These are phyloP conservation scores for Campoletis raptor DNA, from an alignment of 2,888 invertebrate species.

Conservation along the genomic window DNA sequence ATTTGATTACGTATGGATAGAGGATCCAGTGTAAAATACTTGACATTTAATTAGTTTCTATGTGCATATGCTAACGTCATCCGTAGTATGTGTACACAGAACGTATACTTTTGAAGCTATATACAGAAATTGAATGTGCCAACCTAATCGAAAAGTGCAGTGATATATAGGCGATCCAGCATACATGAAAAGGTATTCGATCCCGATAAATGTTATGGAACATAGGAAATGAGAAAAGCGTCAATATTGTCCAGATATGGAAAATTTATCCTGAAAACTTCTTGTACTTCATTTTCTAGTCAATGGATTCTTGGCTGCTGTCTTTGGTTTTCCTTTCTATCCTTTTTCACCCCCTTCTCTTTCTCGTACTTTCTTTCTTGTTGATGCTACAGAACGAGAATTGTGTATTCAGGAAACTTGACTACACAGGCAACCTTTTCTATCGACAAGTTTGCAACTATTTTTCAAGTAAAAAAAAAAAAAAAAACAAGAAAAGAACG, in stretches of 20 bases:
- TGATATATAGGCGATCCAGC: slow-evolving; percentile 17
- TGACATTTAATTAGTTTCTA: slow-evolving; percentile 1
- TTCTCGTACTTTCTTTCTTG: neutral
- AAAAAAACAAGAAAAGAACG: neutral
- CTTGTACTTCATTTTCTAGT: slow-evolving; percentile 29
- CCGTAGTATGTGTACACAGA: neutral
- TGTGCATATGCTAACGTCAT: neutral
- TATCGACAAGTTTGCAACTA: slow-evolving; percentile 11
- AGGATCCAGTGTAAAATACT: neutral
- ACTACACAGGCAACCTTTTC: neutral
- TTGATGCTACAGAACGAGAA: slow-evolving; percentile 3
- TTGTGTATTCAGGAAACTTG: slow-evolving; percentile 31
- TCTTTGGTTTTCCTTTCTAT: neutral
- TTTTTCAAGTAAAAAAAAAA: slow-evolving; percentile 30
- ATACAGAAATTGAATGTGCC: slow-evolving; percentile 1
- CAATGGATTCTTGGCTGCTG: slow-evolving; percentile 34
- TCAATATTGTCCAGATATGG: slow-evolving; percentile 42
- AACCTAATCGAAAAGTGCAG: slow-evolving; percentile 20
- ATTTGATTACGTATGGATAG: neutral
- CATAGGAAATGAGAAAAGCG: slow-evolving; percentile 16
- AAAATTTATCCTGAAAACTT: slow-evolving; percentile 40
- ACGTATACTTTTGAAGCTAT: neutral
- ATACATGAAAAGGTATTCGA: slow-evolving; percentile 9
- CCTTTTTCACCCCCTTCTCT: neutral
- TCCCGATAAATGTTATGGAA: neutral